These are phyloP conservation scores for Drosophila aff. DNA, from an alignment of 1,140 invertebrate genomes.

Conservation along the genomic window DNA sequence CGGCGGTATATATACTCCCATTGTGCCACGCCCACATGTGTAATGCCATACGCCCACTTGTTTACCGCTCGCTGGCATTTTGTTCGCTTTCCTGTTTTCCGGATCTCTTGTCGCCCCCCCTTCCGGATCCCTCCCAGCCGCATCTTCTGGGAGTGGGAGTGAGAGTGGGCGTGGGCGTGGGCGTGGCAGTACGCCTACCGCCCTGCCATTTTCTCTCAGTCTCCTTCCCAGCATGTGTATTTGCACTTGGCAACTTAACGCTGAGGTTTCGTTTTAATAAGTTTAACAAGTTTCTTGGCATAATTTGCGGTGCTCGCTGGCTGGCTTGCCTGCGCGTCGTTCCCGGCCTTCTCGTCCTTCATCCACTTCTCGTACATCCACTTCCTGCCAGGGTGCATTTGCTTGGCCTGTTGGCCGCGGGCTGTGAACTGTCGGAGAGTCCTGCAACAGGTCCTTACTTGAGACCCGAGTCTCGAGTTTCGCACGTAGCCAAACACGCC, in stretches of 20 bases:
- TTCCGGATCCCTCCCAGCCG: conserved; percentile 3
- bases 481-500: conserved; percentile 58
- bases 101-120: background rate
- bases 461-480: conserved; percentile 29
- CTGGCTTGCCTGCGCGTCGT: background rate
- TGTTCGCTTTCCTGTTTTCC: conserved; percentile 21
- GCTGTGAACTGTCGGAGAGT: conserved; percentile 24
- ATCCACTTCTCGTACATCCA: conserved; percentile 23
- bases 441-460: conserved; percentile 51
- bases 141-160: background rate
- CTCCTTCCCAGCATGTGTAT: conserved; percentile 53
- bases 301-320: conserved; percentile 68
- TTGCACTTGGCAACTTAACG: conserved; percentile 74
- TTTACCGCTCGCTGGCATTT: conserved; percentile 60
- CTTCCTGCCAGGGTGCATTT: conserved; percentile 35
- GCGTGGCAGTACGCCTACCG: conserved; percentile 17
- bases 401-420: conserved; percentile 30
- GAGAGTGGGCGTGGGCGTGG: conserved; percentile 18
- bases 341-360: background rate
- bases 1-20: conserved; percentile 2
- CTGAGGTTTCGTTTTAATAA: conserved; percentile 84
- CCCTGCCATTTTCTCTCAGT: conserved; percentile 4
- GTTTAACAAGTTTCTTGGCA: conserved; percentile 83
- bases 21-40: conserved; percentile 40
- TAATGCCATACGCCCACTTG: conserved; percentile 51